Conservation (phyloP, 2,888 invertebrate genomes). For the Arctia plantaginis region DNA sequence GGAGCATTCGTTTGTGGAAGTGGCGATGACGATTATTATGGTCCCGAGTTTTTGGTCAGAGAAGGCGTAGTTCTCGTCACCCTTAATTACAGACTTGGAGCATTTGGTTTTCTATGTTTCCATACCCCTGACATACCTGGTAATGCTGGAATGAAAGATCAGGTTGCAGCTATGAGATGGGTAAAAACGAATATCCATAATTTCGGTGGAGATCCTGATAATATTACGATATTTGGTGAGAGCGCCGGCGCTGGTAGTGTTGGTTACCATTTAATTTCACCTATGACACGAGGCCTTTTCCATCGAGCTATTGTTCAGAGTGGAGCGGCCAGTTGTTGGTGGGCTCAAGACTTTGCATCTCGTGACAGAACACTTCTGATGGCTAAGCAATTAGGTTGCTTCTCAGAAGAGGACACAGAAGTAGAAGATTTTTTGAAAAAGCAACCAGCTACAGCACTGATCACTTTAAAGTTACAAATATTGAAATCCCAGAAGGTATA, state of each 20-base stretch:
- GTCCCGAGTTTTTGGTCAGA: background rate
- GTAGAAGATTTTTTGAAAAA: background rate
- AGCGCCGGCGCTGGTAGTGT: constrained; percentile 10
- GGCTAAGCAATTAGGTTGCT: background rate
- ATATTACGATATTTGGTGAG: constrained; percentile 10
- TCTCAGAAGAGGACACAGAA: background rate
- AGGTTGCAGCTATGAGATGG: constrained; percentile 61
- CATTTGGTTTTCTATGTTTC: constrained; percentile 60
- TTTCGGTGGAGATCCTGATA: constrained; percentile 56
- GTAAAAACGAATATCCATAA: constrained; percentile 54
- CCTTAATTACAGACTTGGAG: constrained; percentile 61
- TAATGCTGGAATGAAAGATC: constrained; percentile 64
- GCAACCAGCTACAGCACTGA: background rate
- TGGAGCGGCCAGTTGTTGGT: constrained; percentile 2
- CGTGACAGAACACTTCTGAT: background rate
- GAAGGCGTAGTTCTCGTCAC: constrained; percentile 60
- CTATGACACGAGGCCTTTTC: constrained; percentile 21
- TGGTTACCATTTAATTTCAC: constrained; percentile 14
- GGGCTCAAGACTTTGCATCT: background rate
- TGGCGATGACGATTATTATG: background rate
- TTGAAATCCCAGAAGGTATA: background rate
- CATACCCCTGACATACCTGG: constrained; percentile 60
- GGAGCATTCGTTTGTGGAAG: background rate
- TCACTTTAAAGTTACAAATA: background rate
- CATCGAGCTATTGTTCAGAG: constrained; percentile 10